Evolutionary conservation across 2,888 invertebrate species (phyloP).

Genomic region (Chrysomela aeneicollis): DNA sequence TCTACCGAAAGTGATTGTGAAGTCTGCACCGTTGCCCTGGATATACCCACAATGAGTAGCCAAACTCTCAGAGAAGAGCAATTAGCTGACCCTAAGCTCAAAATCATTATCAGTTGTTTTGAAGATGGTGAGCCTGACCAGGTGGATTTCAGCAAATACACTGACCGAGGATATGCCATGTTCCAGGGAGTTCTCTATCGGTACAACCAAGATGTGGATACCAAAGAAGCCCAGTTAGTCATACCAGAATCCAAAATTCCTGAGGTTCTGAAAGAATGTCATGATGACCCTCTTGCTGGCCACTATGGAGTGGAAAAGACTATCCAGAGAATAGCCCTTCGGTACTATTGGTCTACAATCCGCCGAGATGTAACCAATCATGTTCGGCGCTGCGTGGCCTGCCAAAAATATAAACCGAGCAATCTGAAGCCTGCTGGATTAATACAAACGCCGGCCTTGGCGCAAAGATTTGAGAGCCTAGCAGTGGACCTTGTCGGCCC

Average conservation of each 20-base stretch:
- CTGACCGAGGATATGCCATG: background rate
- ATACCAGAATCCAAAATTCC: conserved; percentile 33
- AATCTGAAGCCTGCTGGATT: conserved; percentile 49
- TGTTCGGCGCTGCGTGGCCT: conserved; percentile 43
- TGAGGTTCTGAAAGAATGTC: conserved; percentile 37
- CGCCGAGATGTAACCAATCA: conserved; percentile 37
- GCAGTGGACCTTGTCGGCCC: conserved; percentile 49
- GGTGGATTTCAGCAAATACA: background rate
- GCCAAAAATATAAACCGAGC: conserved; percentile 45
- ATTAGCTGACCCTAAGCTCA: conserved; percentile 38
- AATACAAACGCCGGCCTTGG: conserved; percentile 41
- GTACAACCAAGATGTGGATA: conserved; percentile 23
- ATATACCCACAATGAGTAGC: conserved; percentile 10
- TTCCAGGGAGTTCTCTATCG: background rate
- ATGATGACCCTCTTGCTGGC: conserved; percentile 43
- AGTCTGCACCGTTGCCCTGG: background rate
- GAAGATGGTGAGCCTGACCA: background rate
- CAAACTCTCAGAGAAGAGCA: conserved; percentile 26
- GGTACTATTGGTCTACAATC: conserved; percentile 47
- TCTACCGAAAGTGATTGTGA: background rate
- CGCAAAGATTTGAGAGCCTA: conserved; percentile 45
- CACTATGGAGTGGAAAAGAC: conserved; percentile 50
- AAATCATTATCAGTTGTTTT: background rate
- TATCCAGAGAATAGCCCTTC: conserved; percentile 28
- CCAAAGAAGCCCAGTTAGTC: conserved; percentile 45